Evolutionary conservation across 2,888 invertebrate species (phyloP).

Genomic region (Epsilonema sp.): DNA sequence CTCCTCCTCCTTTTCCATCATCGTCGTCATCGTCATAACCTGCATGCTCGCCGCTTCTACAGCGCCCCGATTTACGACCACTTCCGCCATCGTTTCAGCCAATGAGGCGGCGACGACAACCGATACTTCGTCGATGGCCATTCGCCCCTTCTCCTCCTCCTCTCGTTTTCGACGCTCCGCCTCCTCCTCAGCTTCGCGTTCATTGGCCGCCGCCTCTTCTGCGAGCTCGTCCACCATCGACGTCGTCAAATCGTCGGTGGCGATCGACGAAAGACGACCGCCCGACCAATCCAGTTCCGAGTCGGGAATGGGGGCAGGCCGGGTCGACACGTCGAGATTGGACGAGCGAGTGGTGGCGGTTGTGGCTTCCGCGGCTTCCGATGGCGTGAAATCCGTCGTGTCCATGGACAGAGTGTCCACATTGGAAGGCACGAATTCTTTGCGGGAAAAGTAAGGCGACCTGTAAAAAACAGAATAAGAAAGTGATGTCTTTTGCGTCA

Average conservation of each 20-base stretch:
- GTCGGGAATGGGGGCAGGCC: background rate
- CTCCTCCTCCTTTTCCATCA: background rate
- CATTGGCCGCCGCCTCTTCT: too few species aligned
- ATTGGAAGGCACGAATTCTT: slow-evolving; percentile 2
- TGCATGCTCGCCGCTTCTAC: too few species aligned
- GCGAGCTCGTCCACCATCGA: background rate
- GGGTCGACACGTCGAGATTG: background rate
- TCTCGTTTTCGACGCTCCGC: too few species aligned
- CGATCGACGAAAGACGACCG: too few species aligned
- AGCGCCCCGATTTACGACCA: too few species aligned
- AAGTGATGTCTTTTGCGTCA: background rate
- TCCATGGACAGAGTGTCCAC: slow-evolving; percentile 4
- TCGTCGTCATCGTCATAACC: background rate
- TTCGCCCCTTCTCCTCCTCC: too few species aligned
- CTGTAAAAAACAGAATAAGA: too few species aligned
- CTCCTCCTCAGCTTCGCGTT: too few species aligned
- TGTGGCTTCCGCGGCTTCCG: background rate
- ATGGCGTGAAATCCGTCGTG: background rate
- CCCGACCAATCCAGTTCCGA: too few species aligned
- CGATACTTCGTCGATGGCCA: too few species aligned
- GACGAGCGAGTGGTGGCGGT: background rate
- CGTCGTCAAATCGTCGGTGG: background rate
- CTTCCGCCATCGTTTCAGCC: too few species aligned
- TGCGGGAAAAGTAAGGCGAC: slow-evolving; percentile 3
- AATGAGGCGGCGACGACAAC: too few species aligned